Percentiles rank a stretch among this genome's conserved stretches.
phyloP scores from a whole-genome alignment of 2,113 vertebrate genomes.

The Phrynosoma platyrhinos region DNA sequence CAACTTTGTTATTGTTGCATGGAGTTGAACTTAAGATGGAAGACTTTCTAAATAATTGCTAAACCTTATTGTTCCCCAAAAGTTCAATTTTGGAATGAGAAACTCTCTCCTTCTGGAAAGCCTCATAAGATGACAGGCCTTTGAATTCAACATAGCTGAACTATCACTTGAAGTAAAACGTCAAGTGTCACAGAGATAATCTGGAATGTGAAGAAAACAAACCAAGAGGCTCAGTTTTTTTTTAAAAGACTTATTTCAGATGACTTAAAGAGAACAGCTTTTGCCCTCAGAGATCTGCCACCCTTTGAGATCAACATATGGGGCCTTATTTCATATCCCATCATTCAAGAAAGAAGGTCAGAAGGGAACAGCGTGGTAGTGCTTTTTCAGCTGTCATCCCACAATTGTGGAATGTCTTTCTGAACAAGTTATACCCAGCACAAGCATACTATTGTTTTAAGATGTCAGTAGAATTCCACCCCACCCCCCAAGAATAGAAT shows the following conservation, averaged over 20 bases:
- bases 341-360: background rate
- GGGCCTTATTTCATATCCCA: background rate
- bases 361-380: background rate
- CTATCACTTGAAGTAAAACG: conserved; percentile 28
- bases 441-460: background rate
- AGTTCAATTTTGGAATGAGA: conserved; percentile 22
- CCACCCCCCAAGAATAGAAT: background rate
- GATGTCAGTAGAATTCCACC: background rate
- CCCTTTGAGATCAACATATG: background rate
- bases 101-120: conserved; percentile 35
- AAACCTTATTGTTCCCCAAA: background rate
- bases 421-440: background rate
- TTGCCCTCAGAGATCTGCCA: background rate
- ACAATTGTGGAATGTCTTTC: background rate
- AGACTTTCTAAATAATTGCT: background rate
- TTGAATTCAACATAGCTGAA: background rate
- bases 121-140: conserved; percentile 20
- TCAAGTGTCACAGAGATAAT: background rate
- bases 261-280: background rate
- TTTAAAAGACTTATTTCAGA: background rate
- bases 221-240: conserved; percentile 25
- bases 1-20: background rate
- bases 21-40: background rate
- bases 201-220: conserved; percentile 28
- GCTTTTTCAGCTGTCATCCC: background rate